Percentiles rank a stretch among this genome's conserved stretches.
These are phyloP conservation scores for Pipistrellus nathusii DNA, from an alignment of 2,797 vertebrate species.

Conservation along the genomic window DNA sequence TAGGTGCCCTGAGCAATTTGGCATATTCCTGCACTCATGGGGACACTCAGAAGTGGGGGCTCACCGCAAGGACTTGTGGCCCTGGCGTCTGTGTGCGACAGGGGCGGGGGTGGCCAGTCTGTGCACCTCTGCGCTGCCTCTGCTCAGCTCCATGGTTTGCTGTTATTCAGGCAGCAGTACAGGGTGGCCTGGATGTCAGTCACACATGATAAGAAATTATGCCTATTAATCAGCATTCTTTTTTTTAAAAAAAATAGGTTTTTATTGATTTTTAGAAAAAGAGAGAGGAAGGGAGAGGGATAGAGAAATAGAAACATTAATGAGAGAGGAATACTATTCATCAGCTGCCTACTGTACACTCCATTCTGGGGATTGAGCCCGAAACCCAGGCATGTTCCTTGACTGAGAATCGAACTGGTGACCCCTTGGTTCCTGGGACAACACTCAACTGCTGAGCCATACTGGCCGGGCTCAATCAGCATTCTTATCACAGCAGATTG, in stretches of 20 bases:
- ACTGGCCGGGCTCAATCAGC: not conserved
- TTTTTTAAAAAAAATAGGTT: not conserved
- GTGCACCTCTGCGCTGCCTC: not conserved
- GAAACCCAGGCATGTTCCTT: not conserved
- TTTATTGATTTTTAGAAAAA: not conserved
- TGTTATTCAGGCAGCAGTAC: not conserved
- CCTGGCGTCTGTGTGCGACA: fast-evolving
- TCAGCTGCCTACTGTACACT: not conserved
- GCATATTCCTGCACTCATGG: not conserved
- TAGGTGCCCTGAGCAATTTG: not conserved
- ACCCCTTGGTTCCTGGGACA: not conserved
- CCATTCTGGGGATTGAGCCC: not conserved
- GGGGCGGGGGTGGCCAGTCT: fast-evolving
- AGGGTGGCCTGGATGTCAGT: not conserved
- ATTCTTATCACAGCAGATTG: not conserved
- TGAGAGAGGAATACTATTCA: not conserved
- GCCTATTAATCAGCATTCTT: not conserved
- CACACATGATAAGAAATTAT: fast-evolving
- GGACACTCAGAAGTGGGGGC: not conserved
- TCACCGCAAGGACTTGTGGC: not conserved
- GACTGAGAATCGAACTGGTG: not conserved
- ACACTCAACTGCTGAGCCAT: not conserved
- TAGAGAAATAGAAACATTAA: not conserved
- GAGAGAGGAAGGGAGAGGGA: not conserved
- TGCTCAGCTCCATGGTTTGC: fast-evolving